Conservation (phyloP, 2,797 vertebrate genomes). For the Poecilia gillii region DNA sequence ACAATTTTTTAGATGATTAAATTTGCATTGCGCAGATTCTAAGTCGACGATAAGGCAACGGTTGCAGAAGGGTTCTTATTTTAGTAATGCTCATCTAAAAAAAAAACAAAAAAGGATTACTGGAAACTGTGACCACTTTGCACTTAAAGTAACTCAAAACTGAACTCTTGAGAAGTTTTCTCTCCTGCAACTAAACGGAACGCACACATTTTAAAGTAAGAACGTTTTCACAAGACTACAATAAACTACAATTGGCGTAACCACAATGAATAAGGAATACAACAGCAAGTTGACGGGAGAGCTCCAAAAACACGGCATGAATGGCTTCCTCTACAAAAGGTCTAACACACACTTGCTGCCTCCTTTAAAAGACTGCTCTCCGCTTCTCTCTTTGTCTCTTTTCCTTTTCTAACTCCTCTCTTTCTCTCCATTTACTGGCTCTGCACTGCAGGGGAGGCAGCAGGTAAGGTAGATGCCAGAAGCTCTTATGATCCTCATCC, state of each 20-base stretch:
- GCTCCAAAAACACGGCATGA: constrained; percentile 9
- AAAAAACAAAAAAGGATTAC: background rate
- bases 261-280: background rate
- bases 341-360: constrained; percentile 3
- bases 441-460: constrained; percentile 51
- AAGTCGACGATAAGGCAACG: background rate
- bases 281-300: constrained; percentile 4
- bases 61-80: background rate
- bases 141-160: background rate
- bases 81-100: background rate
- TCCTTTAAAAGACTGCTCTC: constrained; percentile 9
- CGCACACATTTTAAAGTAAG: background rate
- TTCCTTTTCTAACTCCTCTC: constrained; percentile 7
- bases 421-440: constrained; percentile 39
- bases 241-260: background rate
- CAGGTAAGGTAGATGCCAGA: constrained; percentile 76
- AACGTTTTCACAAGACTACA: background rate
- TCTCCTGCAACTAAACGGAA: background rate
- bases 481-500: constrained; percentile 47
- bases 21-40: background rate
- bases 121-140: background rate
- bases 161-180: background rate
- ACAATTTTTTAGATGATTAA: background rate
- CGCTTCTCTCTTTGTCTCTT: constrained; percentile 14
- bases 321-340: constrained; percentile 25